Base-by-base conservation (phyloP, 2,888 invertebrate genomes). In the Lingula anatina region DNA sequence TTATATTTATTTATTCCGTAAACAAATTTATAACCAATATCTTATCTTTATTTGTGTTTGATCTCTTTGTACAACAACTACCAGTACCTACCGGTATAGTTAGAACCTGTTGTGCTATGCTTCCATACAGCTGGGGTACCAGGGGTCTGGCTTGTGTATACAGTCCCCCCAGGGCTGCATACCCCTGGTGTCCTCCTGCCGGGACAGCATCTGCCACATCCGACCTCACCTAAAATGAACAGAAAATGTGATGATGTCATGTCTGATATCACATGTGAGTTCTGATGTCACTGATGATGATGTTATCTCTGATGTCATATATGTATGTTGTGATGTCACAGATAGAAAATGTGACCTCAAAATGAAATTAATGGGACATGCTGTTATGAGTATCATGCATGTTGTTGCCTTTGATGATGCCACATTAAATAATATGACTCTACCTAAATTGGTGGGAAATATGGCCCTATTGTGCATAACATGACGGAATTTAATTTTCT, bases 161-260 rank as follows among this genome's bases (percentile, higher is more conserved):
- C 25, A 76, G 59, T 25, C 70, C 67, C 1, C 77, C 77, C 21
- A 76, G 56, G 15, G 76, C 68, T 18, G 71, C 73, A 45, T 75
- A 75, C 27, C 71, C 71, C 54, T 75, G 73, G 56, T 76, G 76
- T 50, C 75, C 76, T 15, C 77, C 75, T 12, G 75, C 73, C 7
- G 73, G 60, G 15, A 69, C 56, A 44, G 58, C 59, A 35, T 70
- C 64, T 18, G 62, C 62, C 26, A 71, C 66, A 56, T 64, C 66
- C 7, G 68, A 66, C 3, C 65, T 55, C 31, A 70, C 71, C 71
- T 71, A 53, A 0, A 51, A 54, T 35, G 9, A 28, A 26, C 36
- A 46, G 25, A 35, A n/a, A 41, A 15, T 12, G 9, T 31, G 9
- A 9, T 31, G 18, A 9, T 39, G 7, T 39, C 1, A 21, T 2